These are phyloP conservation scores for Pachydiplax longipennis DNA, from an alignment of 2,888 invertebrate species.

Conservation along the genomic window DNA sequence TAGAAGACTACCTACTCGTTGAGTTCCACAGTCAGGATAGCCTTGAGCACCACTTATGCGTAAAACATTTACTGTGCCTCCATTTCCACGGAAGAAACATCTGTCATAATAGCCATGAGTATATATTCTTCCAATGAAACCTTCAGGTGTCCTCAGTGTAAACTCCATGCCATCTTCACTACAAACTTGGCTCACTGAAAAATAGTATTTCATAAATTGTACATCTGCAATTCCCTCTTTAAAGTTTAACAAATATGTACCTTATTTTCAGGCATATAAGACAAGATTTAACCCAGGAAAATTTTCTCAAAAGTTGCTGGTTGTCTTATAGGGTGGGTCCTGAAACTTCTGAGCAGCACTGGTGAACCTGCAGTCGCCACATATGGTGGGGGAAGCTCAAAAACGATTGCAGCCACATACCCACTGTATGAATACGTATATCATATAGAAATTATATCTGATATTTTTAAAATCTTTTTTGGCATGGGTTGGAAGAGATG, in stretches of 20 bases:
- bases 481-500: too few relatives aligned
- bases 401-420: too few relatives aligned
- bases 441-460: too few relatives aligned
- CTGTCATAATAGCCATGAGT: conserved; percentile 90
- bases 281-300: too few relatives aligned
- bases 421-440: too few relatives aligned
- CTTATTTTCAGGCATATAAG: too few relatives aligned
- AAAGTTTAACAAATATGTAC: background rate
- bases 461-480: too few relatives aligned
- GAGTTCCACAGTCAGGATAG: conserved; percentile 93
- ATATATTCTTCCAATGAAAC: conserved; percentile 88
- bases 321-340: too few relatives aligned
- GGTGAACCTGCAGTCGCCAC: too few relatives aligned
- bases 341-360: too few relatives aligned
- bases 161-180: conserved; percentile 96
- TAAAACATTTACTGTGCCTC: conserved; percentile 81
- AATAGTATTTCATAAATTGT: background rate
- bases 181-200: conserved; percentile 84
- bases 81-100: conserved; percentile 91
- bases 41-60: conserved; percentile 89
- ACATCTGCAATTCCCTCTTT: background rate
- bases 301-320: too few relatives aligned
- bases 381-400: too few relatives aligned
- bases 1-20: conserved; percentile 66
- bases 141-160: conserved; percentile 85